These are phyloP conservation scores for Apus apus DNA, from an alignment of 2,113 vertebrate species.

Conservation along the genomic window DNA sequence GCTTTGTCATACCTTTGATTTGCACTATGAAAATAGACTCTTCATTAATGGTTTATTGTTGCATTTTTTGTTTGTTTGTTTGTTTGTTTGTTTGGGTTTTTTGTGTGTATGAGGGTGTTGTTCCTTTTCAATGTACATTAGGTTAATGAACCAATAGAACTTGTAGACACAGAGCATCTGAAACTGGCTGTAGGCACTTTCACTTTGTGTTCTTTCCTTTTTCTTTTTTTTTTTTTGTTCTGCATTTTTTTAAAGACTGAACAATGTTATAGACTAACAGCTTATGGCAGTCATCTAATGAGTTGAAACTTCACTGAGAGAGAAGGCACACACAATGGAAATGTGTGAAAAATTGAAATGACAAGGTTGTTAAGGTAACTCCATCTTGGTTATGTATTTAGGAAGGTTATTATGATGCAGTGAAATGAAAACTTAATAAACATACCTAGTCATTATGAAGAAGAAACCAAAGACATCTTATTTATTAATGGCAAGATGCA, in stretches of 20 bases:
- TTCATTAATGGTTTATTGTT: background rate
- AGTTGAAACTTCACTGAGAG: slow-evolving; percentile 45
- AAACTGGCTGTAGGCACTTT: background rate
- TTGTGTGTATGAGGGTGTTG: background rate
- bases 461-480: background rate
- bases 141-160: background rate
- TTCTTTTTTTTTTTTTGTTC: background rate
- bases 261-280: slow-evolving; percentile 45
- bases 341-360: slow-evolving; percentile 66
- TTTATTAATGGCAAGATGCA: slow-evolving; percentile 17
- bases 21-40: background rate
- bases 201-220: background rate
- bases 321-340: slow-evolving; percentile 33
- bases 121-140: background rate
- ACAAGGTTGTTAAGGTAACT: slow-evolving; percentile 61
- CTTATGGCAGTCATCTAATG: slow-evolving; percentile 60
- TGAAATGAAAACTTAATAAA: slow-evolving; percentile 61
- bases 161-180: background rate
- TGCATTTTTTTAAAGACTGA: background rate
- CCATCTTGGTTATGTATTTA: slow-evolving; percentile 18
- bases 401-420: slow-evolving; percentile 33
- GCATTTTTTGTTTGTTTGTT: background rate
- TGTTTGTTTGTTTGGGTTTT: too few relatives aligned
- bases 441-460: background rate
- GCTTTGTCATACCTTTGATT: background rate